Evolutionary conservation across 64 coral and sea anemone genomes (phyloP).

Genomic region (Trachythela sp.): DNA sequence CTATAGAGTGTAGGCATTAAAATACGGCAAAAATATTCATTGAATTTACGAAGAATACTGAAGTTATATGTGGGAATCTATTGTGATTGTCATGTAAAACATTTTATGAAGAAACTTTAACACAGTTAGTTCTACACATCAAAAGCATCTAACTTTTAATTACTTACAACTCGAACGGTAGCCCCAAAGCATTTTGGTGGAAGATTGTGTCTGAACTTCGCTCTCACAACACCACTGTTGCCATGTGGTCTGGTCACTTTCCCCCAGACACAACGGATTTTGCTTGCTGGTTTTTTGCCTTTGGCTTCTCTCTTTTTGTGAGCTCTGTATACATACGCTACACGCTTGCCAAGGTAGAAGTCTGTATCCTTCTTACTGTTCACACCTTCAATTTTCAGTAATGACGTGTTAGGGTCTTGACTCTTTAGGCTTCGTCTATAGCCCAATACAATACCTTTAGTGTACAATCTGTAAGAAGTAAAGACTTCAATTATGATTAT

Average conservation of each 20-base stretch:
- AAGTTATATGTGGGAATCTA: too few relatives aligned
- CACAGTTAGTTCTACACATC: neutral
- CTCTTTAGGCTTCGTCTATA: slow-evolving; percentile 85
- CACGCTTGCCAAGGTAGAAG: slow-evolving; percentile 88
- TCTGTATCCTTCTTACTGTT: slow-evolving; percentile 71
- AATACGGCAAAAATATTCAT: too few relatives aligned
- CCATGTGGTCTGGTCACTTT: slow-evolving; percentile 85
- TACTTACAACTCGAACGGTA: slow-evolving; percentile 89
- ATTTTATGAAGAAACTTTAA: too few relatives aligned
- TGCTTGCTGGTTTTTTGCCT: slow-evolving; percentile 77
- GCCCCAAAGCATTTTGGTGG: slow-evolving; percentile 92
- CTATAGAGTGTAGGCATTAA: too few relatives aligned
- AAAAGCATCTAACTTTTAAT: neutral
- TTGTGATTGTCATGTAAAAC: too few relatives aligned
- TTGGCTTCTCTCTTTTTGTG: slow-evolving; percentile 78
- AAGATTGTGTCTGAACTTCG: slow-evolving; percentile 91
- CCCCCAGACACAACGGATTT: slow-evolving; percentile 88
- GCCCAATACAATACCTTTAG: slow-evolving; percentile 95
- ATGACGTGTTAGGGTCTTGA: slow-evolving; percentile 86
- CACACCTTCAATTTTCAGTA: slow-evolving; percentile 89
- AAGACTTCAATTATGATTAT: neutral
- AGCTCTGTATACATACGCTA: slow-evolving; percentile 90
- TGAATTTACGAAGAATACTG: too few relatives aligned
- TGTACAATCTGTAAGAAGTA: slow-evolving; percentile 63
- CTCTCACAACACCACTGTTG: slow-evolving; percentile 97